A percentile compares a stretch with the other conserved stretches of the same genome.
phyloP scores from a whole-genome alignment of 2,888 invertebrate species.

The Apamea sordens region DNA sequence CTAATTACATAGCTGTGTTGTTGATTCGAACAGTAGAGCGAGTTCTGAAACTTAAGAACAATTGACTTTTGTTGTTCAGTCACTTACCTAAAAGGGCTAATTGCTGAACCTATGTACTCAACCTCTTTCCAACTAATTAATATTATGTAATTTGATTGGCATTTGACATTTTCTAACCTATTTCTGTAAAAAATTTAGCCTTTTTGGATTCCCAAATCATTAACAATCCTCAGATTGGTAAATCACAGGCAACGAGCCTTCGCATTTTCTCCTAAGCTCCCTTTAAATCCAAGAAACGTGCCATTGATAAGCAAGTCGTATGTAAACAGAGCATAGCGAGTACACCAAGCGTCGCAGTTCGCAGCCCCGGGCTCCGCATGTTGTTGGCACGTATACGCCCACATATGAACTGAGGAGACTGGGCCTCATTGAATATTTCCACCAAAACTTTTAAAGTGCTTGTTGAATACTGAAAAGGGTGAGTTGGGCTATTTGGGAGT shows the following conservation, averaged over 20 bases:
- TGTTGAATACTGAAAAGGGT: slow-evolving; percentile 74
- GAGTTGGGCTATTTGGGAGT: slow-evolving; percentile 61
- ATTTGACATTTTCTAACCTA: neutral
- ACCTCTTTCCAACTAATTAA: neutral
- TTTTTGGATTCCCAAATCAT: neutral
- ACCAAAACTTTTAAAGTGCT: slow-evolving; percentile 75
- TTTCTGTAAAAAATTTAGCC: neutral
- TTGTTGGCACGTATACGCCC: slow-evolving; percentile 69
- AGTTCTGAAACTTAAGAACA: slow-evolving; percentile 7
- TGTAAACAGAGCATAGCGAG: slow-evolving; percentile 43
- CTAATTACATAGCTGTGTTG: slow-evolving; percentile 7
- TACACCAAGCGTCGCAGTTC: neutral
- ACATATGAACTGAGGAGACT: slow-evolving; percentile 68
- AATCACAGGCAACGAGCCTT: neutral
- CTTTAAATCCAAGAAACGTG: slow-evolving; percentile 27
- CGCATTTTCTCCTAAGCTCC: neutral
- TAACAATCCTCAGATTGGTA: too few species aligned
- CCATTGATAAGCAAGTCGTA: slow-evolving; percentile 43
- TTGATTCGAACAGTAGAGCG: slow-evolving; percentile 1
- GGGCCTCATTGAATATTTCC: slow-evolving; percentile 75
- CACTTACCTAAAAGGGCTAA: slow-evolving; percentile 9
- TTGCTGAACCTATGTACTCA: neutral
- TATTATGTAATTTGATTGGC: neutral
- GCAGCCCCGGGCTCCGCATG: slow-evolving; percentile 40
- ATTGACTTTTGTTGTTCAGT: neutral